phyloP scores from a whole-genome alignment of 2,797 vertebrate genomes.

The Hippopotamyrus pictus region DNA sequence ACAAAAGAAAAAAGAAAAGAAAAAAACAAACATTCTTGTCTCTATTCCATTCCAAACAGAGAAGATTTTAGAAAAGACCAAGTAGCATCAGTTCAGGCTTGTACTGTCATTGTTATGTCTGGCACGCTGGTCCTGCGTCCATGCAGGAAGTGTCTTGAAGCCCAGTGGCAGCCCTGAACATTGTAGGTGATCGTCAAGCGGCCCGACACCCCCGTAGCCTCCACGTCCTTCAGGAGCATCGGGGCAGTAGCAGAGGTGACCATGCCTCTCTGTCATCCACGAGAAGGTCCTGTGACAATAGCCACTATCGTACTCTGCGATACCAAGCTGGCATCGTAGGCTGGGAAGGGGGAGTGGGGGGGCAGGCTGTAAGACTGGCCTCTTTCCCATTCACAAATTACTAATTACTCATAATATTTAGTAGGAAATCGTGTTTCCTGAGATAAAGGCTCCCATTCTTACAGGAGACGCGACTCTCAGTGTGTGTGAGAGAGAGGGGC shows the following conservation, averaged over 20 bases:
- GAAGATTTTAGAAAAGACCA: constrained; percentile 29
- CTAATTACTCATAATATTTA: constrained; percentile 61
- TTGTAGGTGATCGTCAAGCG: constrained; percentile 14
- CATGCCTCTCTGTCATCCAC: constrained; percentile 43
- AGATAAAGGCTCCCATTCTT: constrained; percentile 49
- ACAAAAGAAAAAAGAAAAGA: constrained; percentile 16
- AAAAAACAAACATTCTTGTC: constrained; percentile 32
- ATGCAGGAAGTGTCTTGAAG: not conserved
- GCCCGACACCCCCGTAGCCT: constrained; percentile 27
- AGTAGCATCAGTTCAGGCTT: not conserved
- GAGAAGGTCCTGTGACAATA: constrained; percentile 48
- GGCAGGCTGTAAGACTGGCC: constrained; percentile 35
- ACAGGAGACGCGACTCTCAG: constrained; percentile 15
- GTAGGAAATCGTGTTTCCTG: constrained; percentile 49
- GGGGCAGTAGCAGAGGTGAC: constrained; percentile 49
- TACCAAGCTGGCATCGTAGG: constrained; percentile 34
- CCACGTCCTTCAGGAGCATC: constrained; percentile 40
- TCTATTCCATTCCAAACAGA: constrained; percentile 27
- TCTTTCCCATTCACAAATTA: constrained; percentile 57
- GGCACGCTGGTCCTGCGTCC: not conserved
- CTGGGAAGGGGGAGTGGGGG: too few relatives aligned
- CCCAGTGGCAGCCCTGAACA: constrained; percentile 45
- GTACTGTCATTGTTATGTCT: not conserved
- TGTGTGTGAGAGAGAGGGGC: constrained; percentile 19
- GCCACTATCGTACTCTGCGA: constrained; percentile 38